These are phyloP conservation scores for Drosophila flavopinicola DNA, from an alignment of 2,888 invertebrate genomes.

Conservation along the genomic window DNA sequence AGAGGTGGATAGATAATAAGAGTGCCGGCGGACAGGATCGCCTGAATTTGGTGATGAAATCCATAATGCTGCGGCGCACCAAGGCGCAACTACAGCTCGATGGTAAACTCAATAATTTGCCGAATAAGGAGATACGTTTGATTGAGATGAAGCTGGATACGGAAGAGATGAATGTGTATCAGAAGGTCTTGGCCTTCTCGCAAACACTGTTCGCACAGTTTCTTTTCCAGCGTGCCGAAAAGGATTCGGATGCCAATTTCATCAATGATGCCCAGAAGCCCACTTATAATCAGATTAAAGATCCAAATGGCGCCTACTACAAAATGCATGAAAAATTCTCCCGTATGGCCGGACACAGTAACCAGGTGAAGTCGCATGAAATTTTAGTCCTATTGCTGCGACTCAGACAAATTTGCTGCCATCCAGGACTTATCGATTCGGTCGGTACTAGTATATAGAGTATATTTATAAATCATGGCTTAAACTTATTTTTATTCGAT, in stretches of 20 bases:
- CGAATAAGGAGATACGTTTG: conserved; percentile 86
- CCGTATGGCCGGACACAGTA: conserved; percentile 86
- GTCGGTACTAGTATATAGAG: conserved; percentile 83
- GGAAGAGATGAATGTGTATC: conserved; percentile 91
- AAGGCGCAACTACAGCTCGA: conserved; percentile 90
- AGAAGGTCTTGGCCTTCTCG: conserved; percentile 89
- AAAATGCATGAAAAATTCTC: conserved; percentile 88
- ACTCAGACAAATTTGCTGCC: conserved; percentile 94
- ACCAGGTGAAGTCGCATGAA: conserved; percentile 88
- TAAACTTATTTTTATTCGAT: neutral
- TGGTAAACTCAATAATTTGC: conserved; percentile 88
- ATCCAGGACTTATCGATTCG: conserved; percentile 92
- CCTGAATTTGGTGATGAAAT: conserved; percentile 93
- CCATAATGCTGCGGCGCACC: conserved; percentile 93
- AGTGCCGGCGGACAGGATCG: conserved; percentile 91
- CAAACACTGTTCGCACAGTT: conserved; percentile 91
- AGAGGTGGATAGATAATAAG: conserved; percentile 95
- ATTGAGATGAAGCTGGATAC: conserved; percentile 87
- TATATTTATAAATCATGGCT: too few relatives aligned
- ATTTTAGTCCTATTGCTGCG: conserved; percentile 93
- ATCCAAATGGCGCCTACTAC: conserved; percentile 85
- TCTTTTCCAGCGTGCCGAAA: conserved; percentile 90
- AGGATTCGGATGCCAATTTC: conserved; percentile 84
- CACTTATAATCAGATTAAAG: conserved; percentile 82
- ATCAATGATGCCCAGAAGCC: conserved; percentile 58